Evolutionary conservation across 1,140 invertebrate species (phyloP).

Genomic region (Drosophila melanica): DNA sequence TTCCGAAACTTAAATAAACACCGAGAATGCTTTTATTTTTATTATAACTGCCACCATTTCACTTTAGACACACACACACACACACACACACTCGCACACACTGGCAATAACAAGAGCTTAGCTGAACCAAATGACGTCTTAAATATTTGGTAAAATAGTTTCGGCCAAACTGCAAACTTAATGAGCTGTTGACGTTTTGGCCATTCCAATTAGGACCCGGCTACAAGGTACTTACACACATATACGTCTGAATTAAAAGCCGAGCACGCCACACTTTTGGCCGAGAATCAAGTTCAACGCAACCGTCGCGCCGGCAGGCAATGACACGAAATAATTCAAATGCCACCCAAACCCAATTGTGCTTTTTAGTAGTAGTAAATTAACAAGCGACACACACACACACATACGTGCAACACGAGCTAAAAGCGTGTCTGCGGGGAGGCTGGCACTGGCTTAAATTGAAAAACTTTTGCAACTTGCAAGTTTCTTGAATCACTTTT

Average conservation of each 20-base stretch:
- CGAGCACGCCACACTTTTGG: conserved; percentile 12
- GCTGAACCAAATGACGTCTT: conserved; percentile 32
- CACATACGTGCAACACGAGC: conserved; percentile 18
- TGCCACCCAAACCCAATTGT: conserved; percentile 60
- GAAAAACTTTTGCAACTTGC: conserved; percentile 74
- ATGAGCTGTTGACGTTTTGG: conserved; percentile 60
- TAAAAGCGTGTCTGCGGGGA: conserved; percentile 1
- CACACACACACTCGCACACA: not conserved
- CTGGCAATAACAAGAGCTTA: not conserved
- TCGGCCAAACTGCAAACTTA: conserved; percentile 53
- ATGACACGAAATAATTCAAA: conserved; percentile 69
- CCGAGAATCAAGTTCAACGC: conserved; percentile 36
- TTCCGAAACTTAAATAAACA: conserved; percentile 81
- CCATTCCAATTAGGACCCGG: conserved; percentile 48
- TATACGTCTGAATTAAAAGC: conserved; percentile 26
- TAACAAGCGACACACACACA: conserved; percentile 55
- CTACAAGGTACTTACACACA: conserved; percentile 9
- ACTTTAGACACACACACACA: conserved; percentile 34
- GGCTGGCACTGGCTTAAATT: conserved; percentile 60
- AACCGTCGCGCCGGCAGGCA: conserved; percentile 57
- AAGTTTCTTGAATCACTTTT: conserved; percentile 54
- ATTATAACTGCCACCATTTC: conserved; percentile 69
- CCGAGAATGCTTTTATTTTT: conserved; percentile 75
- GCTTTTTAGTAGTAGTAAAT: conserved; percentile 71
- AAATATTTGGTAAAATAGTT: conserved; percentile 67